These are phyloP conservation scores for Colletes collaris DNA, from an alignment of 2,888 invertebrate species.

Conservation along the genomic window DNA sequence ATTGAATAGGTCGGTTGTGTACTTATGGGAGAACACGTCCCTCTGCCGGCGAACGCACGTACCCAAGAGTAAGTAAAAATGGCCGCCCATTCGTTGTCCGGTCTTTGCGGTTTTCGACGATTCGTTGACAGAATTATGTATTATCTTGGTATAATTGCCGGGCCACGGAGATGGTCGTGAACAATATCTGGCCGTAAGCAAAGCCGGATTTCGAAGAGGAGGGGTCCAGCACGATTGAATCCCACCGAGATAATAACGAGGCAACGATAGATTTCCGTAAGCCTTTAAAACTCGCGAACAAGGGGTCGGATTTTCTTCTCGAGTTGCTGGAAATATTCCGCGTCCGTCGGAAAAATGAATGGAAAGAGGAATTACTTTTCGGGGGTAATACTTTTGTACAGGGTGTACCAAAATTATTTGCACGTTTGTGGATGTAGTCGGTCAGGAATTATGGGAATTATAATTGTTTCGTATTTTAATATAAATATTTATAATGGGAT, in stretches of 20 bases:
- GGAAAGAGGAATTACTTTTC: background rate
- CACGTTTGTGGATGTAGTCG: no score
- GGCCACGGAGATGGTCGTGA: background rate
- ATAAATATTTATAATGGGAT: no score
- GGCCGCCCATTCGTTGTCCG: constrained; percentile 2
- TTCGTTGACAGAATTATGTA: constrained; percentile 19
- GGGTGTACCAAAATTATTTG: no score
- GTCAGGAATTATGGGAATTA: no score
- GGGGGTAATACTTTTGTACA: background rate
- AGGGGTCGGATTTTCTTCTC: constrained; percentile 21
- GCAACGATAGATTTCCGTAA: constrained; percentile 29
- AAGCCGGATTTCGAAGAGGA: no score
- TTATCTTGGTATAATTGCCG: constrained; percentile 25
- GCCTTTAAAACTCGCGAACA: constrained; percentile 23
- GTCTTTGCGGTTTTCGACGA: background rate
- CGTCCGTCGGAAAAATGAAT: background rate
- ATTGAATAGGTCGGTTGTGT: no score
- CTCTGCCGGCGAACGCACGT: no score
- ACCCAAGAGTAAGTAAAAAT: constrained; percentile 34
- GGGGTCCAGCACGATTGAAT: constrained; percentile 17
- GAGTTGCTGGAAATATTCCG: constrained; percentile 17
- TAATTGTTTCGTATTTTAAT: no score
- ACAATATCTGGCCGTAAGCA: no score
- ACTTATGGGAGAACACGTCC: no score
- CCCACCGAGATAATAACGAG: constrained; percentile 33